Percentiles rank a stretch among this genome's conserved stretches.
These are phyloP conservation scores for Lagocephalus sceleratus DNA, from an alignment of 2,797 vertebrate genomes.

Conservation along the genomic window DNA sequence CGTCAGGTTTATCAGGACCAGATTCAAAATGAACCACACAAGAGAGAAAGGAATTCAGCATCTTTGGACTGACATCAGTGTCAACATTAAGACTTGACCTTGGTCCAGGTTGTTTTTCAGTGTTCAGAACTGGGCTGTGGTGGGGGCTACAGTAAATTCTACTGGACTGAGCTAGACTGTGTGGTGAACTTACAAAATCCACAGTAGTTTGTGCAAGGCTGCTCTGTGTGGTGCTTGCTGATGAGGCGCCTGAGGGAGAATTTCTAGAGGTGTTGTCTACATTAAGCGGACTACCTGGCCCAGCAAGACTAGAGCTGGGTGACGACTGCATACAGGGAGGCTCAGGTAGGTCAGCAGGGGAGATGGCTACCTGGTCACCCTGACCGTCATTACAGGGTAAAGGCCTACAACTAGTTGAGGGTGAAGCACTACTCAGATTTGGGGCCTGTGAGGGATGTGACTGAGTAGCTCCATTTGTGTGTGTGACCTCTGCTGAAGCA, in stretches of 20 bases:
- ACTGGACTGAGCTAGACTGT: conserved; percentile 29
- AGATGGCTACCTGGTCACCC: conserved; percentile 12
- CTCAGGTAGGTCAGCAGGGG: conserved; percentile 8
- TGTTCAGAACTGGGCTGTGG: conserved; percentile 2
- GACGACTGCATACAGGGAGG: conserved; percentile 19
- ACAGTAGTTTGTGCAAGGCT: conserved; percentile 29
- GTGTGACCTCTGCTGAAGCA: background rate
- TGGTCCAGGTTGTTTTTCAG: conserved; percentile 15
- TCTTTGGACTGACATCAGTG: background rate
- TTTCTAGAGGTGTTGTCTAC: conserved; percentile 15
- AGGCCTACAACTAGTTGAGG: conserved; percentile 36
- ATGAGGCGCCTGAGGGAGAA: conserved; percentile 18
- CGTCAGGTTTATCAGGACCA: conserved; percentile 7
- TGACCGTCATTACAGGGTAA: conserved; percentile 44
- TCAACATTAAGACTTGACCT: conserved; percentile 13
- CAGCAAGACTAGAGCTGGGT: conserved; percentile 49
- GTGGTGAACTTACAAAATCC: conserved; percentile 23
- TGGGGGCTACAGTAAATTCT: background rate
- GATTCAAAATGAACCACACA: conserved; percentile 1
- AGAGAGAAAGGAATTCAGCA: conserved; percentile 1
- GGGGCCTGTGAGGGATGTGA: conserved; percentile 15
- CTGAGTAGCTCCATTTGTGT: conserved; percentile 7
- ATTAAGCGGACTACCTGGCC: conserved; percentile 53
- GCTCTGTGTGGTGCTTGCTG: background rate
- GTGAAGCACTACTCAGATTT: conserved; percentile 10